These are phyloP conservation scores for Monochamus alternatus DNA, from an alignment of 2,888 invertebrate species.

Conservation along the genomic window DNA sequence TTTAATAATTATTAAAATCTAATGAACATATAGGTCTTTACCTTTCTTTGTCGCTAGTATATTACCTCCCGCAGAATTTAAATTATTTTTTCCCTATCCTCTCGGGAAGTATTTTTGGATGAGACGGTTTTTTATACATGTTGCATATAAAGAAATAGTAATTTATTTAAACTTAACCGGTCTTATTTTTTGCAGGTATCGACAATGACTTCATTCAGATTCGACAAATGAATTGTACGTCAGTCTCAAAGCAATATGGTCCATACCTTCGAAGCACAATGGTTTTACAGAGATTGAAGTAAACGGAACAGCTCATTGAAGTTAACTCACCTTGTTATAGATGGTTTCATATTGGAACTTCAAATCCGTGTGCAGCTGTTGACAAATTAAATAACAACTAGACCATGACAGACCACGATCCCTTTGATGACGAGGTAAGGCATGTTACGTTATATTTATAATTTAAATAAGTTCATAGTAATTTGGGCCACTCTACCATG, in stretches of 20 bases:
- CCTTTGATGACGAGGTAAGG: slow-evolving; percentile 65
- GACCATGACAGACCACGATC: slow-evolving; percentile 59
- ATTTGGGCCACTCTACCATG: too few relatives aligned
- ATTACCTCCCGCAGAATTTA: too few relatives aligned
- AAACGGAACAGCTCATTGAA: neutral
- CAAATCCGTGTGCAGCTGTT: neutral
- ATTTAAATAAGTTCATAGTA: too few relatives aligned
- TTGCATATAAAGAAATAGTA: too few relatives aligned
- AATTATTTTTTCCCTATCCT: too few relatives aligned
- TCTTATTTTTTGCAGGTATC: neutral
- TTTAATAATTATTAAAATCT: too few relatives aligned
- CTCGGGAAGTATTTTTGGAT: too few relatives aligned
- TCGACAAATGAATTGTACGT: neutral
- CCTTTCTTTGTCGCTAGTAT: too few relatives aligned
- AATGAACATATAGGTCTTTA: too few relatives aligned
- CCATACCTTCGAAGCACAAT: neutral
- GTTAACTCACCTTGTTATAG: neutral
- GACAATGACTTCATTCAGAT: neutral
- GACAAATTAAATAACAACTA: neutral
- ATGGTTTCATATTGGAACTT: slow-evolving; percentile 9
- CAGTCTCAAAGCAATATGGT: neutral
- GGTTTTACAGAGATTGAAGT: neutral
- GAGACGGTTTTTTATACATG: too few relatives aligned
- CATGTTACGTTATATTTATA: too few relatives aligned
- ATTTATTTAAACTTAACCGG: neutral